Evolutionary conservation across 2,113 vertebrate species (phyloP), one percentile per base, ranked within the genome.

Genomic region (Anarhynchus alexandrinus): DNA sequence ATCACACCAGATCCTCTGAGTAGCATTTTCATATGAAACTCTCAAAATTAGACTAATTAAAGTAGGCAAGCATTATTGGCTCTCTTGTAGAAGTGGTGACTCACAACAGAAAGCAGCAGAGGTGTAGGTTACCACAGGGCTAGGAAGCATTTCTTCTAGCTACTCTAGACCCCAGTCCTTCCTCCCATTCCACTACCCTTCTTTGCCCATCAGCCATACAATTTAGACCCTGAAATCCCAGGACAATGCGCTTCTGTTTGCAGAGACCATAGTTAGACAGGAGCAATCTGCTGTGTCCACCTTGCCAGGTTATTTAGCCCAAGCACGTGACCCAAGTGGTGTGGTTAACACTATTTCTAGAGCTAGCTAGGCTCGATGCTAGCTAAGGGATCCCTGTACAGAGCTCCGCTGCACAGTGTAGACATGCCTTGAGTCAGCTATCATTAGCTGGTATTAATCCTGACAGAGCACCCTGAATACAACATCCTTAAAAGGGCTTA

Each of bases 401-500:
- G 45, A 71, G 77, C 72, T 40, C 27, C 0, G 1, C 45, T 61
- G 61, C 17, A 7, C 0, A 0, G 36, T 19, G 15, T 34, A 66
- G 36, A 73, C 42, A 20, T 55, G 88, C 57, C 67, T 65, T 38
- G 26, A 94, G 84, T 87, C 65, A 76, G 70, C 66, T 82, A 29
- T 57, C 87, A 89, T 93, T 72, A 96, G 57, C 73, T 52, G 40
- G 21, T 36, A 82, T 95, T 87, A 95, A 95, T 93, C 47, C 79
- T 89, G 89, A 77, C 77, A 85, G 34, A 82, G 52, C 66, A 88
- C 43, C 36, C 61, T 42, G 74, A 59, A 43, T n/a, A 82, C 70
- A 69, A 17, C 66, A 87, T 52, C 84, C 71, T 85, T 91, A 82
- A 80, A 92, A 90, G 74, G 70, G 76, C 61, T 79, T 65, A 88